Percentiles rank a stretch among this genome's conserved stretches.
phyloP scores from a whole-genome alignment of 2,888 invertebrate species.

The Leptopilina myrica region DNA sequence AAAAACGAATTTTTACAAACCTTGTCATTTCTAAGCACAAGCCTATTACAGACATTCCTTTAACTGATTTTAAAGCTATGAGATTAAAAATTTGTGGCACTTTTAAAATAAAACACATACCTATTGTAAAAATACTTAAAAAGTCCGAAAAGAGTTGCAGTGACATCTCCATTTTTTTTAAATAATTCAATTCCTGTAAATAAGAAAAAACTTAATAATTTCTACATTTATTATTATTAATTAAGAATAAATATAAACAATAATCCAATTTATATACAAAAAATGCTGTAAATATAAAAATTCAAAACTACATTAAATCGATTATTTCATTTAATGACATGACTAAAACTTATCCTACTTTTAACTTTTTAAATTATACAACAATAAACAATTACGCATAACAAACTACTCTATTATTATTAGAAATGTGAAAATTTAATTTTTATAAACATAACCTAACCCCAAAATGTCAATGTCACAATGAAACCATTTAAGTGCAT shows the following conservation, averaged over 20 bases:
- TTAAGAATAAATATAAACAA: too few relatives aligned
- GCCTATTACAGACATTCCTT: slow-evolving; percentile 83
- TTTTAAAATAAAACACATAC: slow-evolving; percentile 87
- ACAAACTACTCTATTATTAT: not conserved
- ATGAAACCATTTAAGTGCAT: not conserved
- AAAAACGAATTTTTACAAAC: slow-evolving; percentile 74
- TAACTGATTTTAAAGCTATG: slow-evolving; percentile 81
- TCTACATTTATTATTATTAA: not conserved
- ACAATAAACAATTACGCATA: slow-evolving; percentile 11
- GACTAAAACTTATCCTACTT: slow-evolving; percentile 3
- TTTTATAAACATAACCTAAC: not conserved
- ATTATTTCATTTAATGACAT: not conserved
- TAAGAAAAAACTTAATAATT: too few relatives aligned
- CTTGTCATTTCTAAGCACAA: slow-evolving; percentile 84
- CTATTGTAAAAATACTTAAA: slow-evolving; percentile 86
- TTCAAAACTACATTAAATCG: not conserved
- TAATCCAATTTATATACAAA: not conserved
- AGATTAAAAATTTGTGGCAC: slow-evolving; percentile 89
- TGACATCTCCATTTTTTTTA: slow-evolving; percentile 45
- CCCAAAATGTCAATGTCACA: slow-evolving; percentile 17
- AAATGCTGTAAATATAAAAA: not conserved
- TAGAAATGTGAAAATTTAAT: slow-evolving; percentile 2
- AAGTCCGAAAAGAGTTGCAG: slow-evolving; percentile 77
- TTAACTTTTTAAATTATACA: not conserved
- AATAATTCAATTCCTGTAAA: slow-evolving; percentile 26